Conservation (phyloP, 2,113 vertebrate genomes). For the Mus pahari region DNA sequence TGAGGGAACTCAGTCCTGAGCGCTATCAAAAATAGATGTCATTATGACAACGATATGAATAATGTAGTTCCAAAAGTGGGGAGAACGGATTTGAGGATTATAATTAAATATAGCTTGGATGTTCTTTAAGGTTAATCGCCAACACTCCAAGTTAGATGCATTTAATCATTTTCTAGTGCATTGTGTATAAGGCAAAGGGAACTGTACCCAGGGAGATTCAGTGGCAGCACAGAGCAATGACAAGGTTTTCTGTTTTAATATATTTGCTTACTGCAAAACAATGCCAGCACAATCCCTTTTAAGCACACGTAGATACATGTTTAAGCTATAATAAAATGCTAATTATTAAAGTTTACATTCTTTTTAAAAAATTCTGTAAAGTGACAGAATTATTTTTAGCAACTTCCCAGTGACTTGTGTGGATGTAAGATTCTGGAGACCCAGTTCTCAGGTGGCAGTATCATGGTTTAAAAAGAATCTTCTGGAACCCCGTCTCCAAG, state of each 20-base stretch:
- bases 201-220: background rate
- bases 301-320: background rate
- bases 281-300: background rate
- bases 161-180: conserved; percentile 48
- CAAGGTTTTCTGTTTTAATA: conserved; percentile 45
- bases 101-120: conserved; percentile 69
- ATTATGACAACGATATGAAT: conserved; percentile 67
- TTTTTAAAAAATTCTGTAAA: background rate
- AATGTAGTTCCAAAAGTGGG: conserved; percentile 59
- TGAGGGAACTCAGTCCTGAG: conserved; percentile 8
- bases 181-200: conserved; percentile 21
- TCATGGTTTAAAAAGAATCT: background rate
- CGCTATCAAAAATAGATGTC: conserved; percentile 60
- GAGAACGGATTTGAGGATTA: conserved; percentile 60
- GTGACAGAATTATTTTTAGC: conserved; percentile 35
- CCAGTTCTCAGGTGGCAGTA: background rate
- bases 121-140: conserved; percentile 67
- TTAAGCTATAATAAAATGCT: conserved; percentile 32
- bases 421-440: background rate
- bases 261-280: conserved; percentile 1
- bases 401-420: background rate
- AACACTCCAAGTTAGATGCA: conserved; percentile 50
- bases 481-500: background rate
- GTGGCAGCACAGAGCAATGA: background rate
- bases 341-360: background rate